phyloP scores from a whole-genome alignment of 1,140 invertebrate genomes.

The Aphaenogaster ashmeadi region DNA sequence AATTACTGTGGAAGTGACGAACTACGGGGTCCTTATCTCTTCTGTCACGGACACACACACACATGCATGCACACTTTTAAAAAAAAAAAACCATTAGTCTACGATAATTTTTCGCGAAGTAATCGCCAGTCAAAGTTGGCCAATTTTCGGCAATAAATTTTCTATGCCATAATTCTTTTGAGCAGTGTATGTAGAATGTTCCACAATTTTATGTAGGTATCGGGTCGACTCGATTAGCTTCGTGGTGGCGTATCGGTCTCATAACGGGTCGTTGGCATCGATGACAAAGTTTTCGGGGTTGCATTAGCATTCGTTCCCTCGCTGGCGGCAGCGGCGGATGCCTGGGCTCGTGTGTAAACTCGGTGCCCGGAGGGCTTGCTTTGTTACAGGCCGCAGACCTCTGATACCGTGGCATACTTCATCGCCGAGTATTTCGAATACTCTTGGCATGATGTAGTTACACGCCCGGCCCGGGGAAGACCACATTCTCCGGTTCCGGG shows the following conservation, averaged over 20 bases:
- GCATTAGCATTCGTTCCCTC: slow-evolving; percentile 60
- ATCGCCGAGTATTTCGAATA: slow-evolving; percentile 78
- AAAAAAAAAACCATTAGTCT: too few relatives aligned
- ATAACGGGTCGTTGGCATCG: slow-evolving; percentile 67
- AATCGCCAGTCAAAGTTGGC: too few relatives aligned
- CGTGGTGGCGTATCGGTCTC: slow-evolving; percentile 45
- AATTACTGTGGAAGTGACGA: too few relatives aligned
- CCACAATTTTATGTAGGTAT: neutral
- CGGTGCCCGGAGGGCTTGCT: slow-evolving; percentile 76
- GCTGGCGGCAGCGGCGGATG: slow-evolving; percentile 67
- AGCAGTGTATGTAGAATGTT: neutral
- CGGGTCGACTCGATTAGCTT: slow-evolving; percentile 31
- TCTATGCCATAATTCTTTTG: too few relatives aligned
- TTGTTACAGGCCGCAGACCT: slow-evolving; percentile 75
- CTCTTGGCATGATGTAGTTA: slow-evolving; percentile 76
- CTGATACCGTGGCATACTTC: slow-evolving; percentile 77
- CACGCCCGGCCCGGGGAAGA: slow-evolving; percentile 63
- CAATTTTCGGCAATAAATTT: too few relatives aligned
- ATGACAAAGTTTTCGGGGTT: slow-evolving; percentile 74
- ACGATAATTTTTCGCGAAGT: too few relatives aligned
- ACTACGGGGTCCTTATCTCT: too few relatives aligned
- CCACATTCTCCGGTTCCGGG: slow-evolving; percentile 67
- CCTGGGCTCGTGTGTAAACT: slow-evolving; percentile 70
- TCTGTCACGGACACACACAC: too few relatives aligned
- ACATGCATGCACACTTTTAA: too few relatives aligned